Percentiles rank a stretch among this genome's conserved stretches.
Evolutionary conservation across 1,140 invertebrate species (phyloP).

Genomic region (Drosophila pruinosa): DNA sequence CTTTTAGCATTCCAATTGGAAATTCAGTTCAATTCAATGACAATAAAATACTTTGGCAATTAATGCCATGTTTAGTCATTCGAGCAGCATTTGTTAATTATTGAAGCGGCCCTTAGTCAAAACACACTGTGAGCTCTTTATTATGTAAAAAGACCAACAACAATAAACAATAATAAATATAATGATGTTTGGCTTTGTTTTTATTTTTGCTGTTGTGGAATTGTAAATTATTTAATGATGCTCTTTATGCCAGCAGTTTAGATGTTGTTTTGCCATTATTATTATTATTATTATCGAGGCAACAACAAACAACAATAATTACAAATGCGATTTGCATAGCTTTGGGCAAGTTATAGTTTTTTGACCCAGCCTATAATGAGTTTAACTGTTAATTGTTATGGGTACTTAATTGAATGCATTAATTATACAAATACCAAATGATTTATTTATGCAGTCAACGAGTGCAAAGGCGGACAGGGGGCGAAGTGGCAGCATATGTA

Average conservation of each 20-base stretch:
- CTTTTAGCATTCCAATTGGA: no score
- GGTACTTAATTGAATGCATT: constrained; percentile 73
- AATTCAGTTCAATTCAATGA: no score
- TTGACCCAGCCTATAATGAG: constrained; percentile 47
- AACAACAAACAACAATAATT: constrained; percentile 28
- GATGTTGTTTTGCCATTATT: constrained; percentile 32
- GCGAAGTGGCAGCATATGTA: constrained; percentile 42
- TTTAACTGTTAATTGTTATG: constrained; percentile 73
- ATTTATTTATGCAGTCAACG: constrained; percentile 9
- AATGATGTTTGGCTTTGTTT: constrained; percentile 46
- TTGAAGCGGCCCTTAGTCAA: not conserved
- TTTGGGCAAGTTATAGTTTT: constrained; percentile 24
- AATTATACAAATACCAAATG: constrained; percentile 39
- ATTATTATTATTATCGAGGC: constrained; percentile 13
- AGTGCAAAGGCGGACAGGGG: not conserved
- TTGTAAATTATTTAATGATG: constrained; percentile 73
- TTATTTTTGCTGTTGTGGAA: constrained; percentile 30
- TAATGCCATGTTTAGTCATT: not conserved
- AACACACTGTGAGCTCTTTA: not conserved
- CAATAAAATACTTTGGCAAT: not conserved
- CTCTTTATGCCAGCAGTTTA: constrained; percentile 54
- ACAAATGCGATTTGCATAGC: constrained; percentile 22
- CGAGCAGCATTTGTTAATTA: not conserved
- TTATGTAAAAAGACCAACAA: constrained; percentile 1
- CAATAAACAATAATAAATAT: constrained; percentile 20